Conservation (phyloP, 2,113 vertebrate genomes). For the Diadophis punctatus region DNA sequence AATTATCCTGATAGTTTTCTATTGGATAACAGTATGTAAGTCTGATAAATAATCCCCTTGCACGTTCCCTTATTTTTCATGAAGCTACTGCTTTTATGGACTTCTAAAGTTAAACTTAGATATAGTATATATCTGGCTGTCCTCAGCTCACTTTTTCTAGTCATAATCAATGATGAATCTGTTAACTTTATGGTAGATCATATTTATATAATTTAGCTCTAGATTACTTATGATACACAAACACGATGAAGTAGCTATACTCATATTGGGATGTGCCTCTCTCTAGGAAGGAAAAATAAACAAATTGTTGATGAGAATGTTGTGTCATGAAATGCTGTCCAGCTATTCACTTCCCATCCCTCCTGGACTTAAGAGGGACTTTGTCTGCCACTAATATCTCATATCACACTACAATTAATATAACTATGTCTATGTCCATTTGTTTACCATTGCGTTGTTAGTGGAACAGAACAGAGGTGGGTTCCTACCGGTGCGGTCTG, state of each 20-base stretch:
- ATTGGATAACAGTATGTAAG: not conserved
- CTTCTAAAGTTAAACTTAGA: not conserved
- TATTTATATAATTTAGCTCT: not conserved
- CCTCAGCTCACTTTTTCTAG: not conserved
- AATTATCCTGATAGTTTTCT: not conserved
- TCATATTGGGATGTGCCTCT: not conserved
- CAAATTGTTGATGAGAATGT: not conserved
- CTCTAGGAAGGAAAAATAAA: not conserved
- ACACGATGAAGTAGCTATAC: not conserved
- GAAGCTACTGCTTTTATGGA: not conserved
- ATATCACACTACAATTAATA: not conserved
- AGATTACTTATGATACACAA: not conserved
- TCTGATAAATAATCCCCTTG: not conserved
- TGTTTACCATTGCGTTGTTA: not conserved
- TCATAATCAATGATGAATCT: not conserved
- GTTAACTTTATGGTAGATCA: not conserved
- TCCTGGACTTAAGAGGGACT: not conserved
- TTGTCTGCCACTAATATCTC: not conserved
- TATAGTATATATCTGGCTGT: not conserved
- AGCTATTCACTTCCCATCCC: not conserved
- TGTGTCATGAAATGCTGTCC: not conserved
- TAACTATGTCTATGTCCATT: not conserved
- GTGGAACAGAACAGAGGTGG: not conserved
- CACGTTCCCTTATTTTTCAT: not conserved
- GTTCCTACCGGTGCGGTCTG: no score